Percentiles rank a stretch among this genome's conserved stretches.
Conservation (phyloP, 1,140 invertebrate genomes). For the Paraescarpia echinospica region DNA sequence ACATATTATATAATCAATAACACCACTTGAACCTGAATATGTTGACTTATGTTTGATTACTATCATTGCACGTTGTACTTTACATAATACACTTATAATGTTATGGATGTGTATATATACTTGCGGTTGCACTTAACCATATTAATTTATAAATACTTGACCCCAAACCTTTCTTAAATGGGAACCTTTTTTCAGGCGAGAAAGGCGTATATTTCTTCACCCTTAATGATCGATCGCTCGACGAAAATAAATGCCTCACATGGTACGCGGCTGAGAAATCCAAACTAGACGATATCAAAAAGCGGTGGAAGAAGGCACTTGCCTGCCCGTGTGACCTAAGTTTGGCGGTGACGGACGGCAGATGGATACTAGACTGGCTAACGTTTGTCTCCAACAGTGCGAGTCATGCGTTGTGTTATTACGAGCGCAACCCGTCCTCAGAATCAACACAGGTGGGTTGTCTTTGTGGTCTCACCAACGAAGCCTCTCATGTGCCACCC, state of each 20-base stretch:
- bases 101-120: too few species aligned
- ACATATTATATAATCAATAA: too few species aligned
- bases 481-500: too few species aligned
- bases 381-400: neutral
- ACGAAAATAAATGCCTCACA: neutral
- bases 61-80: too few species aligned
- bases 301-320: neutral
- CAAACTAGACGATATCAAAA: neutral
- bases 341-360: neutral
- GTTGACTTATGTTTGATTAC: too few species aligned
- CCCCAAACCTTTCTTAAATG: too few species aligned
- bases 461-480: neutral
- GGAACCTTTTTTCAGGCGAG: neutral
- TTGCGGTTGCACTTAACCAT: too few species aligned
- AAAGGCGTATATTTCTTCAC: neutral
- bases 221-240: neutral
- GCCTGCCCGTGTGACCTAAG: neutral
- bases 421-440: neutral
- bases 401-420: neutral
- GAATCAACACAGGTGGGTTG: neutral
- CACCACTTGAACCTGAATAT: too few species aligned
- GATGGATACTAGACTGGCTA: neutral
- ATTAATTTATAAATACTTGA: too few species aligned
- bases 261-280: neutral
- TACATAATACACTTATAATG: too few species aligned